Conservation (phyloP, 2,113 vertebrate species). For the Sterna hirundo region DNA sequence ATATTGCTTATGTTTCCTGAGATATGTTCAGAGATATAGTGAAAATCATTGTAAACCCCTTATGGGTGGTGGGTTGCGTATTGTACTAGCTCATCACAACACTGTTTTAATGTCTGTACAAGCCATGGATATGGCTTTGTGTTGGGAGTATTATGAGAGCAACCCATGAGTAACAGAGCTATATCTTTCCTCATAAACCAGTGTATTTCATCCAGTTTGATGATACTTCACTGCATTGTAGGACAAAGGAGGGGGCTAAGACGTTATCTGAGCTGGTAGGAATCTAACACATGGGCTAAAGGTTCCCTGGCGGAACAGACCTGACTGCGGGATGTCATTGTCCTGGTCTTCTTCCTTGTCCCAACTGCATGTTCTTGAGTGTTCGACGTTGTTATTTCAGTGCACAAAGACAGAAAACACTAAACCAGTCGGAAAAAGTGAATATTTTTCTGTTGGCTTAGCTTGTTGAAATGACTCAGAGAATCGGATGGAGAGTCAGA, state of each 20-base stretch:
- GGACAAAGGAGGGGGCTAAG: neutral
- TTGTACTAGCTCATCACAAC: neutral
- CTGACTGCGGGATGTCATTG: neutral
- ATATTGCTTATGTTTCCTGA: neutral
- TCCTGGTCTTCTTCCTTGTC: neutral
- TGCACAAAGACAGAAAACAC: neutral
- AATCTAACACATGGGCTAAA: neutral
- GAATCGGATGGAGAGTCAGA: neutral
- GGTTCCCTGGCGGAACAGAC: neutral
- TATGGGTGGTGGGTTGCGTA: neutral
- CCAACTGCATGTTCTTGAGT: fast-evolving
- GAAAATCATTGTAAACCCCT: neutral
- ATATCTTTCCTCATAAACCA: neutral
- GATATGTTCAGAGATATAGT: neutral
- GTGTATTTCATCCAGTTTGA: neutral
- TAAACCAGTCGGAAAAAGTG: neutral
- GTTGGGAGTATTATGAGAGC: neutral
- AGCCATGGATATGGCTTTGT: neutral
- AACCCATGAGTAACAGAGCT: neutral
- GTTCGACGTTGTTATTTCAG: neutral
- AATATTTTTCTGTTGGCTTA: neutral
- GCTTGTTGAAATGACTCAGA: slow-evolving; percentile 9
- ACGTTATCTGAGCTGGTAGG: neutral
- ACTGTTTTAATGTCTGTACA: neutral
- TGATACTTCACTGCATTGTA: neutral